Conservation (phyloP, 2,797 vertebrate genomes). For the Lemur catta region DNA sequence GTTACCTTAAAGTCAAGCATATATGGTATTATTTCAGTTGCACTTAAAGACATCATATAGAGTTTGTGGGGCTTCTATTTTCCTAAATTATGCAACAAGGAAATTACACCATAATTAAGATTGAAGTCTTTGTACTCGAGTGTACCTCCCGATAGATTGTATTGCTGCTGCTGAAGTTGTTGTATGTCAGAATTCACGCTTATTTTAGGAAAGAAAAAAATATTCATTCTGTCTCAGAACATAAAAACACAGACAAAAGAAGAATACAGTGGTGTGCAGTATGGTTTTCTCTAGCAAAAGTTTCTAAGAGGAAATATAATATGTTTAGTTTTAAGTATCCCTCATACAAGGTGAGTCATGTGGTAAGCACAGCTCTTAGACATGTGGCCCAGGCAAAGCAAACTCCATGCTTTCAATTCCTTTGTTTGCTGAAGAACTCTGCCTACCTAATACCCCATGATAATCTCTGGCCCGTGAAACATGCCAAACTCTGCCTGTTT, state of each 20-base stretch:
- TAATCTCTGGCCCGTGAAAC: conserved; percentile 71
- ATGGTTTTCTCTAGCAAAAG: not conserved
- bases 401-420: conserved; percentile 20
- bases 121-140: not conserved
- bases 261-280: not conserved
- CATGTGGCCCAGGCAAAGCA: not conserved
- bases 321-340: not conserved
- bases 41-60: not conserved
- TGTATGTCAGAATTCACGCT: not conserved
- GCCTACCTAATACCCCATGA: conserved; percentile 44
- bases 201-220: not conserved
- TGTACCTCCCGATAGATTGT: not conserved
- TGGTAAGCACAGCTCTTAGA: not conserved
- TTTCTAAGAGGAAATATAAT: not conserved
- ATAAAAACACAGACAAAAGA: not conserved
- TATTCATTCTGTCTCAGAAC: not conserved
- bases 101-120: not conserved
- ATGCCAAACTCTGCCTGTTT: conserved; percentile 55
- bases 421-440: conserved; percentile 49
- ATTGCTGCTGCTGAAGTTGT: not conserved
- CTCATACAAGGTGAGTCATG: not conserved
- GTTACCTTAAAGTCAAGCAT: not conserved
- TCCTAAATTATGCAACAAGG: not conserved
- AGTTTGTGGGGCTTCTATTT: not conserved
- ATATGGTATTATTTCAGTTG: not conserved